Evolutionary conservation across 2,888 invertebrate genomes (phyloP).

Genomic region (Drosophila mayaguana): DNA sequence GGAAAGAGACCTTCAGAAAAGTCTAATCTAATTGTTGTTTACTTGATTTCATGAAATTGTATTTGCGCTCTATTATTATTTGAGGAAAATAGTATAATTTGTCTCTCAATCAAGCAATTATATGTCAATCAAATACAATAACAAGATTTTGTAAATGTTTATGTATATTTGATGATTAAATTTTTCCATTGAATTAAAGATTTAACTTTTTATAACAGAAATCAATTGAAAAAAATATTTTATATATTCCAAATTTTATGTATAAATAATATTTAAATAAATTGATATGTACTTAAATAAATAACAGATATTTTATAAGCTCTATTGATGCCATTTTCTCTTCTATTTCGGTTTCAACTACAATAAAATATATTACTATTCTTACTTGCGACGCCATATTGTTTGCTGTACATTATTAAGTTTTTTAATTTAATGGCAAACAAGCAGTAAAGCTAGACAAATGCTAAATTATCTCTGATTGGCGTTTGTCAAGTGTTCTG

Average conservation of each 20-base stretch:
- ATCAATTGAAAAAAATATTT: not conserved
- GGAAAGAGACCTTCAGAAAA: not conserved
- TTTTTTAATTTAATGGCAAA: constrained; percentile 10
- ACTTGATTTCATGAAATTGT: constrained; percentile 4
- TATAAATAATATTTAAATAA: not conserved
- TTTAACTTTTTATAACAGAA: not conserved
- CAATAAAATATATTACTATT: not conserved
- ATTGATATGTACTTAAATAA: not conserved
- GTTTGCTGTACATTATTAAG: constrained; percentile 20
- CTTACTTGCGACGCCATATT: constrained; percentile 44
- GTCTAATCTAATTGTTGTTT: constrained; percentile 3
- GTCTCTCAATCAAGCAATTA: not conserved
- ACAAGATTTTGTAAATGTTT: not conserved
- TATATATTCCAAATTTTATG: too few relatives aligned
- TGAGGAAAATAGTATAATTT: not conserved
- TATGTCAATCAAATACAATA: not conserved
- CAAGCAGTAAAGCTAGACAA: not conserved
- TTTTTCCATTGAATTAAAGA: not conserved
- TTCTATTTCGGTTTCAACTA: constrained; percentile 8
- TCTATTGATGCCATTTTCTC: not conserved
- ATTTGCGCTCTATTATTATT: not conserved
- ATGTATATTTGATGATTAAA: not conserved
- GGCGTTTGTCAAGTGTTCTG: constrained; percentile 18
- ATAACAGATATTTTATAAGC: not conserved
- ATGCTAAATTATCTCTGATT: constrained; percentile 31